Evolutionary conservation across 1,140 invertebrate species (phyloP).

Genomic region (Drosophila saltans): DNA sequence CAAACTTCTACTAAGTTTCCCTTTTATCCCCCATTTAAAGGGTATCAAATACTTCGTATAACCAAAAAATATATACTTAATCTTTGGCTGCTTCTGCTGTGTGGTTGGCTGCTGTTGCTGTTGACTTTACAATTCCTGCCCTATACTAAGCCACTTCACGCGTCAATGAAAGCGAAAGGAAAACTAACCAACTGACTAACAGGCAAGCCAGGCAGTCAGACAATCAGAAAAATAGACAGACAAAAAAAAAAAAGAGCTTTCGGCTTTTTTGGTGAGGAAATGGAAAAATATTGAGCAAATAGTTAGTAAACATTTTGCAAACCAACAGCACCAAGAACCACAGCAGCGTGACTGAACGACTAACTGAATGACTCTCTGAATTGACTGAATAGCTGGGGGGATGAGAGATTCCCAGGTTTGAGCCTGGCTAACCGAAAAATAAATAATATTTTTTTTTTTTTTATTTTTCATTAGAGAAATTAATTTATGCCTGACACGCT

Average conservation of each 20-base stretch:
- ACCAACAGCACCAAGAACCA: slow-evolving; percentile 62
- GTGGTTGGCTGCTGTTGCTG: slow-evolving; percentile 35
- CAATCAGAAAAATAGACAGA: slow-evolving; percentile 37
- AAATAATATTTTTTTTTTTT: not conserved
- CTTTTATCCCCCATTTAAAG: not conserved
- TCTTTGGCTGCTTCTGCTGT: slow-evolving; percentile 26
- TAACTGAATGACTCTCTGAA: slow-evolving; percentile 7
- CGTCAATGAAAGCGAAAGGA: slow-evolving; percentile 82
- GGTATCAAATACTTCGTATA: slow-evolving; percentile 16
- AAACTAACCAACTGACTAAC: slow-evolving; percentile 55
- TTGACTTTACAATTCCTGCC: slow-evolving; percentile 57
- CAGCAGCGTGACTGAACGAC: slow-evolving; percentile 59
- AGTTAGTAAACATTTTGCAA: slow-evolving; percentile 64
- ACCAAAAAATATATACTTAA: not conserved
- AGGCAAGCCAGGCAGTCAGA: slow-evolving; percentile 14
- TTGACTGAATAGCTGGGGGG: not conserved
- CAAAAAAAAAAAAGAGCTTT: slow-evolving; percentile 31
- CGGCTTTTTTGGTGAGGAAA: slow-evolving; percentile 66
- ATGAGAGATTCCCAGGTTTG: slow-evolving; percentile 4
- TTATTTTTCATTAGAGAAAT: slow-evolving; percentile 51
- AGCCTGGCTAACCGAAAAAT: slow-evolving; percentile 13
- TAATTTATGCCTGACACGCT: slow-evolving; percentile 54
- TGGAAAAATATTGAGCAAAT: slow-evolving; percentile 78
- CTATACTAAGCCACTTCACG: slow-evolving; percentile 72
- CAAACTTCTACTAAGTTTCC: no score